phyloP scores from a whole-genome alignment of 2,797 vertebrate species.

The Sardinella longiceps region DNA sequence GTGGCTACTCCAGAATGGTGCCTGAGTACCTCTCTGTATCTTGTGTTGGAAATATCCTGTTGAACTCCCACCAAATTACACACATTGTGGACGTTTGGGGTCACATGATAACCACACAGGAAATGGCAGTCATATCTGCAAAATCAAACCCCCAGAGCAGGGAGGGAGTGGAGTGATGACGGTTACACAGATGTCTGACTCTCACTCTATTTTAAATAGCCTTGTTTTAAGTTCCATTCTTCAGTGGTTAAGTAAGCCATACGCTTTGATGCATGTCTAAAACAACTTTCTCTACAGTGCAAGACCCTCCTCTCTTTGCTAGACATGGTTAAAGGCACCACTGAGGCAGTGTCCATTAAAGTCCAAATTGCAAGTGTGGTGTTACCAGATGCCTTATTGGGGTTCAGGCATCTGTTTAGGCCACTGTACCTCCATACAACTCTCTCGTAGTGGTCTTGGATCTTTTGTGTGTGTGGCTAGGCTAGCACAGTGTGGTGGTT shows the following conservation, averaged over 20 bases:
- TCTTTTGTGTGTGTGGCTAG: background rate
- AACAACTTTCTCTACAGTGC: background rate
- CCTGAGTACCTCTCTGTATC: conserved; percentile 24
- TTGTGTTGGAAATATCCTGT: conserved; percentile 45
- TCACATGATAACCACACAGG: conserved; percentile 21
- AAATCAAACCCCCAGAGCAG: background rate
- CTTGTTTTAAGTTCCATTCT: background rate
- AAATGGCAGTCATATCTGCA: conserved; percentile 25
- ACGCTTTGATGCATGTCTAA: background rate
- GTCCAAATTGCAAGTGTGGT: background rate
- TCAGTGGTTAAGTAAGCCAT: background rate
- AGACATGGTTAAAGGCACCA: background rate
- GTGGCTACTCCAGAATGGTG: conserved; percentile 7
- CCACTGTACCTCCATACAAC: background rate
- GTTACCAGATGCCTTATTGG: background rate
- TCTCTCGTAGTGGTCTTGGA: background rate
- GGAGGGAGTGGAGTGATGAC: background rate
- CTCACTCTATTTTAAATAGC: background rate
- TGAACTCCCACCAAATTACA: conserved; percentile 32
- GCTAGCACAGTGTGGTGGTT: background rate
- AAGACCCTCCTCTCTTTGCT: background rate
- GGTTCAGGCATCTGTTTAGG: background rate
- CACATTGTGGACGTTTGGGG: conserved; percentile 18
- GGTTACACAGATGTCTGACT: background rate
- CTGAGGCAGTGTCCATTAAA: background rate